phyloP scores from a whole-genome alignment of 2,888 invertebrate genomes.

The Rhingia rostrata region DNA sequence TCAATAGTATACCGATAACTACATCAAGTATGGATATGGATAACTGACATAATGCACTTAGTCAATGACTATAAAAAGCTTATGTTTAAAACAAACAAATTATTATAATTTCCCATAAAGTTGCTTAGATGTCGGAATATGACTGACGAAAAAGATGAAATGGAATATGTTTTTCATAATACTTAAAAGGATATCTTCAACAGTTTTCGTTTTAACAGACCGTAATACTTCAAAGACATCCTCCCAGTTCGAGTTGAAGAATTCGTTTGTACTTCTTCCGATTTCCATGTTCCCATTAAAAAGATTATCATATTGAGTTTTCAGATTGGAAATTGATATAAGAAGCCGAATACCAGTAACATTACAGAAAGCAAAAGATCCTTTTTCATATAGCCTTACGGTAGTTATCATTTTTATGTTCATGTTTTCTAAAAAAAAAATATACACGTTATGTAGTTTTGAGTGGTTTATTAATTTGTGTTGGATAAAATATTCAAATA shows the following conservation, averaged over 20 bases:
- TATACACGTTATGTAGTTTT: background rate
- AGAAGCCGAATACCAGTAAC: slow-evolving; percentile 87
- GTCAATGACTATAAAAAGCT: too few relatives aligned
- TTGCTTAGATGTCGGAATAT: slow-evolving; percentile 83
- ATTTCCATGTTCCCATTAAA: slow-evolving; percentile 89
- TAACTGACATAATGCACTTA: too few relatives aligned
- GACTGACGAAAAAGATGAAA: slow-evolving; percentile 87
- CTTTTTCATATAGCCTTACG: slow-evolving; percentile 86
- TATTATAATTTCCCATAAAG: slow-evolving; percentile 76
- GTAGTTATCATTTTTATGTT: slow-evolving; percentile 86
- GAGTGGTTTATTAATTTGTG: background rate
- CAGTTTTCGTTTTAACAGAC: slow-evolving; percentile 87
- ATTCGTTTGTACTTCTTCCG: slow-evolving; percentile 88
- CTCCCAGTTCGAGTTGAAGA: slow-evolving; percentile 89
- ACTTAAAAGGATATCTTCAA: slow-evolving; percentile 87
- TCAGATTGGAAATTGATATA: slow-evolving; percentile 86
- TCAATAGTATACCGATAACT: too few relatives aligned
- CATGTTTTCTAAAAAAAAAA: slow-evolving; percentile 85
- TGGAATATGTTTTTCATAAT: slow-evolving; percentile 87
- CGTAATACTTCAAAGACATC: slow-evolving; percentile 88
- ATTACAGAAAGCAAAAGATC: slow-evolving; percentile 87
- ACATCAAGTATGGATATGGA: too few relatives aligned
- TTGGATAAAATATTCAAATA: too few relatives aligned
- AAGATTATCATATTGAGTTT: slow-evolving; percentile 87
- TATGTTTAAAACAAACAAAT: background rate